These are phyloP conservation scores for Paramormyrops kingsleyae DNA, from an alignment of 2,113 vertebrate genomes.

Conservation along the genomic window DNA sequence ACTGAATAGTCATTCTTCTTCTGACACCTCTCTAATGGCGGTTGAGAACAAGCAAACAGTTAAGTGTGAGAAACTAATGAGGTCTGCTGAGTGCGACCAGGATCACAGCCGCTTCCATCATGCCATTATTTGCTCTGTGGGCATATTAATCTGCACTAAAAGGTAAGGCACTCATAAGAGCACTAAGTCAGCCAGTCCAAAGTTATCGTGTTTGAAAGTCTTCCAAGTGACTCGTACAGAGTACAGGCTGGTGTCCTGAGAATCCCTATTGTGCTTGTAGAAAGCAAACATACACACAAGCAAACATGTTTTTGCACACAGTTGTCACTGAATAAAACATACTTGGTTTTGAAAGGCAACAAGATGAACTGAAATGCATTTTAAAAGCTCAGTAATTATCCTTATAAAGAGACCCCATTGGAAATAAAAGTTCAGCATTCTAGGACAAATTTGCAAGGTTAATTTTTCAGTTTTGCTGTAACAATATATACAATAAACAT, in stretches of 20 bases:
- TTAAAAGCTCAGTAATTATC: background rate
- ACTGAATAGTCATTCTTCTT: constrained; percentile 18
- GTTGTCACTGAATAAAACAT: constrained; percentile 19
- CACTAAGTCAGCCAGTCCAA: background rate
- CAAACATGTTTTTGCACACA: background rate
- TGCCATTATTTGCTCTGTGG: constrained; percentile 8
- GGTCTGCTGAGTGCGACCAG: constrained; percentile 24
- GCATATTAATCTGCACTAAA: constrained; percentile 3
- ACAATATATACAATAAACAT: background rate
- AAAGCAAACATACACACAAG: background rate
- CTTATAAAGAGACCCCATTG: background rate
- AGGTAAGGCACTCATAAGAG: constrained; percentile 7
- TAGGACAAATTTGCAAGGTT: background rate
- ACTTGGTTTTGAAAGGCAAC: constrained; percentile 6
- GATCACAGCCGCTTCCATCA: constrained; percentile 8
- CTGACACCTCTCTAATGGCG: constrained; percentile 28
- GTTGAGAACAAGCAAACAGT: constrained; percentile 25
- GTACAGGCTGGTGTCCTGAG: background rate
- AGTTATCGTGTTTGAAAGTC: background rate
- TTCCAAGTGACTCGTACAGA: background rate
- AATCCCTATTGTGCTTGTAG: background rate
- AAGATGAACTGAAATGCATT: background rate
- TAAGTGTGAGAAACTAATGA: constrained; percentile 38
- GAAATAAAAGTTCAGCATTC: background rate
- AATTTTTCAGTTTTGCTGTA: background rate